Evolutionary conservation across 92 coral and sea anemone genomes (phyloP).

Genomic region (Umimayanthus chanpuru): DNA sequence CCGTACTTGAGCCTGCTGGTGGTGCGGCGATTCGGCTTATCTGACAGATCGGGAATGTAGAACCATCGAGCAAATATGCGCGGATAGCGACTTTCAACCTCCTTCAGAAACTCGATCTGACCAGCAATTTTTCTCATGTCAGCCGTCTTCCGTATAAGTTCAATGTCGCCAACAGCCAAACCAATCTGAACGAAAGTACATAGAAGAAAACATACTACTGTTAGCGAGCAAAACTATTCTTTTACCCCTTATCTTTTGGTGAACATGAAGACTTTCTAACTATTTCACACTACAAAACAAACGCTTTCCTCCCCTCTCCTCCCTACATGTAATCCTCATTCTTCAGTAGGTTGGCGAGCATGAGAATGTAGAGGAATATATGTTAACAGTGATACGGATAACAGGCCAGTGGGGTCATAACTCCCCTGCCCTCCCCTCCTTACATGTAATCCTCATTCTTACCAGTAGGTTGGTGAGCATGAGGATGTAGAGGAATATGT

Average conservation of each 20-base stretch:
- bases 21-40: conserved; percentile 25
- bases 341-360: too few species aligned
- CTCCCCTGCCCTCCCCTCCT: too few species aligned
- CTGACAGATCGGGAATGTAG: conserved; percentile 27
- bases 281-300: too few species aligned
- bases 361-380: background rate
- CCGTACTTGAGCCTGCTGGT: conserved; percentile 23
- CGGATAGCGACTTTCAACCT: conserved; percentile 48
- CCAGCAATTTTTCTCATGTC: conserved; percentile 55
- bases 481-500: background rate
- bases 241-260: background rate
- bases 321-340: too few species aligned
- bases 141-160: conserved; percentile 64
- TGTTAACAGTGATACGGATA: background rate
- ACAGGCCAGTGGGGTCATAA: background rate
- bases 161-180: conserved; percentile 81
- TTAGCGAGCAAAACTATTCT: too few species aligned
- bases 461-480: background rate
- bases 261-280: background rate
- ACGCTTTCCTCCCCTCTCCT: too few species aligned
- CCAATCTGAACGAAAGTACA: conserved; percentile 48
- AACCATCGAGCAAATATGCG: conserved; percentile 34
- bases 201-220: background rate
- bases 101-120: conserved; percentile 41
- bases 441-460: too few species aligned